phyloP scores from a whole-genome alignment of 2,888 invertebrate genomes.

The Thera obeliscata region DNA sequence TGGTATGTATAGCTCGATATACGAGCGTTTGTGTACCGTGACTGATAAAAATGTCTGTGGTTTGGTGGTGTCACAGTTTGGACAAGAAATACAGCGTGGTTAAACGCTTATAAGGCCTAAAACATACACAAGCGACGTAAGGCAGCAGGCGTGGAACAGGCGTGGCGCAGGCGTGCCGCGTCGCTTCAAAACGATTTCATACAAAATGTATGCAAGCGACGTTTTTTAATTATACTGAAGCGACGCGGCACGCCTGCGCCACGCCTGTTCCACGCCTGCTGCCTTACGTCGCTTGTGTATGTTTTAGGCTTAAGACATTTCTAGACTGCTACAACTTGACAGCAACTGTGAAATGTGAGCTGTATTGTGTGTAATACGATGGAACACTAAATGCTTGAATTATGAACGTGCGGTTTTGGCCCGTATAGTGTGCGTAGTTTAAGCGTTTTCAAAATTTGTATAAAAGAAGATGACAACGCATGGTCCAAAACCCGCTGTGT shows the following conservation, averaged over 20 bases:
- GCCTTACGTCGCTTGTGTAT: no score
- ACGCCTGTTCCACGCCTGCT: no score
- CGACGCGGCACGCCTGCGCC: no score
- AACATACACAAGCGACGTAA: no score
- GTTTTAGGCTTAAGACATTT: not conserved
- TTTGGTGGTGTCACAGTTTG: not conserved
- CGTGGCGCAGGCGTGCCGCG: no score
- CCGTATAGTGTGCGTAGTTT: not conserved
- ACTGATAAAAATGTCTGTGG: not conserved
- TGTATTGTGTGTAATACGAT: not conserved
- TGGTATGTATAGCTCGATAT: not conserved
- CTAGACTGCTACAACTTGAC: not conserved
- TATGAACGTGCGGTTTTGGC: no score
- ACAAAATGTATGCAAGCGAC: no score
- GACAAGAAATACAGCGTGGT: not conserved
- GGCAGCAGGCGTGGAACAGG: no score
- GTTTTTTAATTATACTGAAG: no score
- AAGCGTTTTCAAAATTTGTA: not conserved
- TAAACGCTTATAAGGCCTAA: not conserved
- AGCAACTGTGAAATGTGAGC: not conserved
- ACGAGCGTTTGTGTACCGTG: constrained; percentile 1
- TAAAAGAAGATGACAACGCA: not conserved
- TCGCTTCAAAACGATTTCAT: no score
- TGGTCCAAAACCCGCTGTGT: not conserved
- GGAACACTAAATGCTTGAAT: no score